Base-by-base conservation (phyloP, 1,140 invertebrate genomes). In the Arion vulgaris region DNA sequence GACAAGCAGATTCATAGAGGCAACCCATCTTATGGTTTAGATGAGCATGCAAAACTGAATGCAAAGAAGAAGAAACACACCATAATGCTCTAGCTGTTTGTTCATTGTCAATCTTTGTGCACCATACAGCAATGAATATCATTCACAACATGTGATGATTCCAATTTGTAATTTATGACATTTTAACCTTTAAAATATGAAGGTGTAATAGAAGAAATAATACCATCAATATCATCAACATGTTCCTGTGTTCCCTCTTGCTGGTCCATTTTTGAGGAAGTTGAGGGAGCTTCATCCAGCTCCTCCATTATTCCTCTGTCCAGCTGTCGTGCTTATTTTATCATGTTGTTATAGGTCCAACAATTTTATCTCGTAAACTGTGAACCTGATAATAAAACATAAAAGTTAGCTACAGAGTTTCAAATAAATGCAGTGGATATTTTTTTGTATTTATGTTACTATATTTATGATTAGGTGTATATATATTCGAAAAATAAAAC, bases 261-360 rank as follows among this genome's bases (percentile, higher is more conserved):
- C 36, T 71, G 78, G 9, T 80, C 78, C 78, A 80, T 80, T 32
- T 80, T 80, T 32, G 62, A 71, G 78, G 62, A 80, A 28, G 36
- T 32, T 28, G 39, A 41, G 62, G 78, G 39, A 71, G 78, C 78
- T 9, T 71, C 68, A 51, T 80, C n/a, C 39, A 49, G 78, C 78
- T 71, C 78, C 26, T 80, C 68, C 78, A 80, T 68, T 34, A 34
- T 26, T n/a, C 51, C 53, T 62, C 76, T 62, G 53, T 13, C 32
- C 57, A 7, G 62, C 39, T 57, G 49, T 68, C 34, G 53, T 39
- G 5, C 73, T 75, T 49, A 76, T 17, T 2, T 69, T 15, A 34
- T 68, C 34, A 41, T 62, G 1, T 36, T 39, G 4, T 39, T 9
- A 23, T 66, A 66, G 15, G n/a, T 66, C 17, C 38, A 11, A 39